Base-by-base conservation (phyloP, 1,140 invertebrate species). In the Aphidius ervi region DNA sequence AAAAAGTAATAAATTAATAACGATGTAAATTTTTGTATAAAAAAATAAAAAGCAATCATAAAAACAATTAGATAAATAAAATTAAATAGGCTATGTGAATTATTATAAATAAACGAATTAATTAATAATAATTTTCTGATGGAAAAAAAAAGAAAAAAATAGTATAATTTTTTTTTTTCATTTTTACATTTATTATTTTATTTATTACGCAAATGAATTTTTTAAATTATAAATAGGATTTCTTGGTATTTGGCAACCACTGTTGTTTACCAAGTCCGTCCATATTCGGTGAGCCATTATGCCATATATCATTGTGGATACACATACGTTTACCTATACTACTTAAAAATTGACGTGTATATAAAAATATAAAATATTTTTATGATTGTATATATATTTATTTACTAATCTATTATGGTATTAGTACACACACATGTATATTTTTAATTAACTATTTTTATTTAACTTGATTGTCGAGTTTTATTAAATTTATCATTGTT, bases 211-310 rank as follows among this genome's bases (percentile, higher is more conserved):
- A 74, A 76, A 75, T 73, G 54, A 74, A 73, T 73, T 74, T 67
- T 61, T 56, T 65, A 41, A 42, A 16, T 71, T 76, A 78, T 76
- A 75, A 77, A 75, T 78, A 77, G 73, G 61, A 67, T 56, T 62
- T 31, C 23, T 31, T 65, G 59, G 66, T 71, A 75, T 77, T 77
- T 78, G 74, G 76, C 70, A 78, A 77, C 72, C 74, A 73, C 71
- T 75, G 75, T 72, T 77, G 74, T 75, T 74, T 77, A 78, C 71
- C 68, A 71, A 71, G 69, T 43, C 47, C 70, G 65, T 63, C 71
- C 74, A 73, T 77, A 68, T 76, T 75, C 59, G 75, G 70, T 63
- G 61, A 40, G 23, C 23, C 23, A 31, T 31, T 31, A 43, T 62
- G 59, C 23, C 47, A 53, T 59, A 50, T 55, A 56, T 58, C 58